Percentiles rank a stretch among this genome's conserved stretches.
Evolutionary conservation across 2,797 vertebrate genomes (phyloP).

Genomic region (Protosalanx chinensis): DNA sequence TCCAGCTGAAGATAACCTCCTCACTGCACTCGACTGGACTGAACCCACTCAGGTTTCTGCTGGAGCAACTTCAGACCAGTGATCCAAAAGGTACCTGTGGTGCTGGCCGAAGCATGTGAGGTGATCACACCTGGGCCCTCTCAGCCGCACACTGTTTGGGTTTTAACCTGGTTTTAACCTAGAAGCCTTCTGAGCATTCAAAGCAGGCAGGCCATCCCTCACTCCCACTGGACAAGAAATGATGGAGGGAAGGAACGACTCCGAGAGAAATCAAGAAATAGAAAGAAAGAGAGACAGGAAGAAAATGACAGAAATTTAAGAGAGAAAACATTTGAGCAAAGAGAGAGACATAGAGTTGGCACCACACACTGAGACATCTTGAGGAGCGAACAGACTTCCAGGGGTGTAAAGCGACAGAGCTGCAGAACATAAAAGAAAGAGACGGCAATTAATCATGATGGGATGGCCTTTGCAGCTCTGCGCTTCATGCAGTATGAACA

Average conservation of each 20-base stretch:
- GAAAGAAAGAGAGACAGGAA: background rate
- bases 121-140: constrained; percentile 1
- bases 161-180: too few species aligned
- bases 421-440: constrained; percentile 1
- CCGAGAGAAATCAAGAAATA: background rate
- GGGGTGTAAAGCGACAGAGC: constrained; percentile 5
- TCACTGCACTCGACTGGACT: constrained; percentile 8
- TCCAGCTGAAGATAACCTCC: background rate
- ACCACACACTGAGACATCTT: too few species aligned
- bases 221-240: background rate
- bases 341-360: too few species aligned
- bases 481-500: background rate
- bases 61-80: constrained; percentile 32
- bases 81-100: constrained; percentile 7
- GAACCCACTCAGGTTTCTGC: constrained; percentile 13
- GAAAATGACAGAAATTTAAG: background rate
- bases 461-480: constrained; percentile 9
- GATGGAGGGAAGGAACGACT: background rate
- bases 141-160: background rate
- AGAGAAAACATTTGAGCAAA: too few species aligned
- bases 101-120: background rate
- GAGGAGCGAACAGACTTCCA: background rate
- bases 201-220: constrained; percentile 3
- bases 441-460: constrained; percentile 5
- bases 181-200: too few species aligned